A percentile compares a stretch with the other conserved stretches of the same genome.
These are phyloP conservation scores for Dromococcyx pavoninus DNA, from an alignment of 2,797 vertebrate genomes.

Conservation along the genomic window DNA sequence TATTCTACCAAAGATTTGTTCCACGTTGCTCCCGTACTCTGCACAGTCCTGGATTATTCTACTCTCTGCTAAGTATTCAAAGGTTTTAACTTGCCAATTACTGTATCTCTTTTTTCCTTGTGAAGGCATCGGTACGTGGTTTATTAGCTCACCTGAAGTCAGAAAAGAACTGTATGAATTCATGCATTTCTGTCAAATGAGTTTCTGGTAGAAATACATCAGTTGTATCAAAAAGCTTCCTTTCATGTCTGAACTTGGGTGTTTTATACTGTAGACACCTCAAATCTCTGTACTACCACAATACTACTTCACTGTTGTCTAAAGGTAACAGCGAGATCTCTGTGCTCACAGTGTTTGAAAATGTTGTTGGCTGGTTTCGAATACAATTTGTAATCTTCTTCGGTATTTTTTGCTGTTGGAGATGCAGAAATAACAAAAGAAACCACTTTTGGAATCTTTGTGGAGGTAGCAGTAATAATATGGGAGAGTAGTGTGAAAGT, in stretches of 20 bases:
- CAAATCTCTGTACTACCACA: background rate
- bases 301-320: background rate
- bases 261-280: background rate
- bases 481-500: background rate
- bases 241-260: background rate
- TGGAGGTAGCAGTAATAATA: background rate
- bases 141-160: background rate
- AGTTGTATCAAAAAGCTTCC: background rate
- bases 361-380: background rate
- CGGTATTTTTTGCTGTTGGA: background rate
- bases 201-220: background rate
- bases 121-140: no score
- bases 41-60: background rate
- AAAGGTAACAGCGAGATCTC: background rate
- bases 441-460: background rate
- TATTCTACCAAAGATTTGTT: background rate
- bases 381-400: background rate
- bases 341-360: background rate
- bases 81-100: background rate
- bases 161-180: background rate
- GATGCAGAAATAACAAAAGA: background rate
- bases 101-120: no score
- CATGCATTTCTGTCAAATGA: background rate
- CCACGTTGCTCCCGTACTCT: background rate
- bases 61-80: background rate